phyloP scores from a whole-genome alignment of 2,888 invertebrate genomes.

The Zygogramma bicolorata region DNA sequence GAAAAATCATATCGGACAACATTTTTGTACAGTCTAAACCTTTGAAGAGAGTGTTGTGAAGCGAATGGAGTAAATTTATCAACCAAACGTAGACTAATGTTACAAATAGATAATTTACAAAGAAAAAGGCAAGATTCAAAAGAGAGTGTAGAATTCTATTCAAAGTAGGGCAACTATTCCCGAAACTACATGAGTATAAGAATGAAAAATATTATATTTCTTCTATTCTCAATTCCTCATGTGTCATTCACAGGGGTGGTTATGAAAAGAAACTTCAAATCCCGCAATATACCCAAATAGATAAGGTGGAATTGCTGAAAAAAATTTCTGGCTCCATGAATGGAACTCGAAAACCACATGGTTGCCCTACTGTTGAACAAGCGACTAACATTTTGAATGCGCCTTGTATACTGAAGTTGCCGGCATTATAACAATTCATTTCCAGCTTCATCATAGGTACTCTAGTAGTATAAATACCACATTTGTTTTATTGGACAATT shows the following conservation, averaged over 20 bases:
- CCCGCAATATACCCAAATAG: too few species aligned
- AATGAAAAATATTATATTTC: too few species aligned
- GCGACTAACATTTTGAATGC: not conserved
- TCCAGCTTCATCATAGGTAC: constrained; percentile 66
- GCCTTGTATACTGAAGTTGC: constrained; percentile 60
- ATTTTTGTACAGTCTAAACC: constrained; percentile 51
- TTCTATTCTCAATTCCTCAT: too few species aligned
- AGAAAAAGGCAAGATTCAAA: constrained; percentile 23
- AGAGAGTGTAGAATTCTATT: not conserved
- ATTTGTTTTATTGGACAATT: constrained; percentile 51
- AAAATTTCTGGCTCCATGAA: too few species aligned
- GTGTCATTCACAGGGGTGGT: too few species aligned
- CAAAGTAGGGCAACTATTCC: too few species aligned
- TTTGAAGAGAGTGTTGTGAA: constrained; percentile 24
- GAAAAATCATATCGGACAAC: constrained; percentile 46
- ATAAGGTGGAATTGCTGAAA: too few species aligned
- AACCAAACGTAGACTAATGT: constrained; percentile 60
- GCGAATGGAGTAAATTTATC: constrained; percentile 12
- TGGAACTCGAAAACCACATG: too few species aligned
- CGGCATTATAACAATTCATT: constrained; percentile 60
- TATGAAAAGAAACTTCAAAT: too few species aligned
- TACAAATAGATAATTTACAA: constrained; percentile 65
- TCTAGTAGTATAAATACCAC: constrained; percentile 64
- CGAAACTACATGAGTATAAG: too few species aligned
- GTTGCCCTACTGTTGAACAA: not conserved